These are phyloP conservation scores for Harlomillsia oculata DNA, from an alignment of 1,140 invertebrate species.

Conservation along the genomic window DNA sequence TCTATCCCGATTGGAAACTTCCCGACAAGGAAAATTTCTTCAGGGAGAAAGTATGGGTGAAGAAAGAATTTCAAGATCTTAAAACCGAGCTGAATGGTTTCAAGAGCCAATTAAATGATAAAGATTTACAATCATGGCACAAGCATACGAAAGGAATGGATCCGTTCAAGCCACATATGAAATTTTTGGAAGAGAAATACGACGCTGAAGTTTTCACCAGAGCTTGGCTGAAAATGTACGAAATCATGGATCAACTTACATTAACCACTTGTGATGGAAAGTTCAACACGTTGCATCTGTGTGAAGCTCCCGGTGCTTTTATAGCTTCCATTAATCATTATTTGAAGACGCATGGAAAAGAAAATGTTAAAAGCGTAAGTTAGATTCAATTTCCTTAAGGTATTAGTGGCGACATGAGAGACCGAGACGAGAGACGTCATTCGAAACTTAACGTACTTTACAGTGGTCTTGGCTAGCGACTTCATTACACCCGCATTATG, in stretches of 20 bases:
- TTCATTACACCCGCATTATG: constrained; percentile 84
- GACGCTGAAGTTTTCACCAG: constrained; percentile 58
- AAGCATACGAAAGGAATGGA: constrained; percentile 65
- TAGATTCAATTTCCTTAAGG: no score
- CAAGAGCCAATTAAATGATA: constrained; percentile 69
- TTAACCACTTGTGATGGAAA: no score
- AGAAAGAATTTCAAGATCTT: constrained; percentile 46
- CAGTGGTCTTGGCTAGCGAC: constrained; percentile 65
- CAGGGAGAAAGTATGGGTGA: no score
- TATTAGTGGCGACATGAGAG: no score
- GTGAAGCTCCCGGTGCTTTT: constrained; percentile 90
- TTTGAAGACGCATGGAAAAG: constrained; percentile 52
- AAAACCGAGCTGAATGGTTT: constrained; percentile 64
- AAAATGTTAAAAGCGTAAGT: no score
- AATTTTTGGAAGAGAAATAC: constrained; percentile 48
- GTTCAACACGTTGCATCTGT: constrained; percentile 70
- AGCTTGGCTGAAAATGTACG: constrained; percentile 88
- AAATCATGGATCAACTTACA: constrained; percentile 52
- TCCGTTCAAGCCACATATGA: constrained; percentile 55
- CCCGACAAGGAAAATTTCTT: no score
- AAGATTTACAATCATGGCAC: constrained; percentile 66
- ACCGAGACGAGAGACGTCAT: no score
- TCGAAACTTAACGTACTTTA: constrained; percentile 9
- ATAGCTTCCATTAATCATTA: constrained; percentile 80
- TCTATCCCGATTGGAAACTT: no score